phyloP scores from a whole-genome alignment of 2,888 invertebrate species.

The Heteromurus nitidus region DNA sequence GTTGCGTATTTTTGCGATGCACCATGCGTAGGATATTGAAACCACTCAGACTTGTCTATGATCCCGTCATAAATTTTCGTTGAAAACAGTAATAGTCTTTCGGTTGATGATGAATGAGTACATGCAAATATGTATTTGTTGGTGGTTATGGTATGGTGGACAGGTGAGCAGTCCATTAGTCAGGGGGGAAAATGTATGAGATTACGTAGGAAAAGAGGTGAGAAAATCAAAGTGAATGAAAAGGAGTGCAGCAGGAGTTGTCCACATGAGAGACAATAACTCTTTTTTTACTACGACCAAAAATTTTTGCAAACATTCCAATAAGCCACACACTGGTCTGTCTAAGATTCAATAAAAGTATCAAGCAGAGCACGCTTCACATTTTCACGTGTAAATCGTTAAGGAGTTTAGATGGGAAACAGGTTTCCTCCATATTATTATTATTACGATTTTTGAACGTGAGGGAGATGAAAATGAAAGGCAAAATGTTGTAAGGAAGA shows the following conservation, averaged over 20 bases:
- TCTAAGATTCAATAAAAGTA: not conserved
- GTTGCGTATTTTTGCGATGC: not conserved
- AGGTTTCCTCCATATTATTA: slow-evolving; percentile 1
- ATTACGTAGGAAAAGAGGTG: not conserved
- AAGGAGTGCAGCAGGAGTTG: slow-evolving; percentile 9
- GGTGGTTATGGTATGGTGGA: not conserved
- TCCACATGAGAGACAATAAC: not conserved
- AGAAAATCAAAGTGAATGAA: not conserved
- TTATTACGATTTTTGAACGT: not conserved
- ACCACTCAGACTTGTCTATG: not conserved
- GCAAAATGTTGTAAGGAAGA: slow-evolving; percentile 33
- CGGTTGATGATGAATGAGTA: too few species aligned
- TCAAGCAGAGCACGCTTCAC: slow-evolving; percentile 10
- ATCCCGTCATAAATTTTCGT: slow-evolving; percentile 1
- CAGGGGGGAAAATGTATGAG: not conserved
- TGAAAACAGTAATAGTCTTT: not conserved
- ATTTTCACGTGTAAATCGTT: slow-evolving; percentile 6
- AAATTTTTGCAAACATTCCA: not conserved
- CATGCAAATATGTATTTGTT: too few species aligned
- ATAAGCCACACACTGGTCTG: too few species aligned
- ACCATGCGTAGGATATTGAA: not conserved
- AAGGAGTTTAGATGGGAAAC: slow-evolving; percentile 15
- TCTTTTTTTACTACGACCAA: not conserved
- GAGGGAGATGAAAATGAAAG: slow-evolving; percentile 20
- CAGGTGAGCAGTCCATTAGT: slow-evolving; percentile 16